These are phyloP conservation scores for Eupithecia pulchellata DNA, from an alignment of 2,888 invertebrate genomes.

Conservation along the genomic window DNA sequence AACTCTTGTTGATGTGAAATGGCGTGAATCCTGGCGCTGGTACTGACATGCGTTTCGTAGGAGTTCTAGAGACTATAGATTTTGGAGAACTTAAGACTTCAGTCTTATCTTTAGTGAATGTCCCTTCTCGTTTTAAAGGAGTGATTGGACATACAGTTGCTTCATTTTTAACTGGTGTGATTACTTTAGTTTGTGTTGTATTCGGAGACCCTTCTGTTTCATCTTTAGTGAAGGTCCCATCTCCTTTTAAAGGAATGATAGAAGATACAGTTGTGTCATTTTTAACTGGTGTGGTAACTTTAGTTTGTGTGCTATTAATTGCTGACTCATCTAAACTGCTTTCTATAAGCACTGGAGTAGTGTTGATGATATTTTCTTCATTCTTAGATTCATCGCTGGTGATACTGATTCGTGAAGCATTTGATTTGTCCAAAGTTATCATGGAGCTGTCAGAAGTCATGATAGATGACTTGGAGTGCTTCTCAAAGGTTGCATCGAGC, in stretches of 20 bases:
- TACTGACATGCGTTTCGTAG: constrained; percentile 57
- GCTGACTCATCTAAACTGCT: constrained; percentile 70
- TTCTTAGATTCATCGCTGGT: constrained; percentile 69
- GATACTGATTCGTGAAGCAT: constrained; percentile 65
- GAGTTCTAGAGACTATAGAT: constrained; percentile 48
- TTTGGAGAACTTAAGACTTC: constrained; percentile 44
- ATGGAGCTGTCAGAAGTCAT: constrained; percentile 61
- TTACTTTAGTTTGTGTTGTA: constrained; percentile 28
- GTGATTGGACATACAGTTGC: constrained; percentile 42
- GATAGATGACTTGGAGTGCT: constrained; percentile 60
- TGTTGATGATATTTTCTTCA: constrained; percentile 65
- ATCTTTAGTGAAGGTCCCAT: constrained; percentile 78
- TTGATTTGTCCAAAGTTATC: constrained; percentile 60
- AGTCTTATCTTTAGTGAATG: constrained; percentile 72
- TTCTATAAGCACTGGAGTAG: constrained; percentile 70
- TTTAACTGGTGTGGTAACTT: constrained; percentile 16
- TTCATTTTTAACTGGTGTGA: constrained; percentile 13
- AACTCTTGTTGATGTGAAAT: constrained; percentile 56
- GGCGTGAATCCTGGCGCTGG: constrained; percentile 75
- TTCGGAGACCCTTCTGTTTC: constrained; percentile 47
- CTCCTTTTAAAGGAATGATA: constrained; percentile 65
- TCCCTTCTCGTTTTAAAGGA: constrained; percentile 72
- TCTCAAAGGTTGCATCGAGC: constrained; percentile 63
- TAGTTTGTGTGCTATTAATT: constrained; percentile 36
- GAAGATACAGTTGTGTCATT: constrained; percentile 22